Evolutionary conservation across 2,113 vertebrate species (phyloP).

Genomic region (Anarhynchus alexandrinus): DNA sequence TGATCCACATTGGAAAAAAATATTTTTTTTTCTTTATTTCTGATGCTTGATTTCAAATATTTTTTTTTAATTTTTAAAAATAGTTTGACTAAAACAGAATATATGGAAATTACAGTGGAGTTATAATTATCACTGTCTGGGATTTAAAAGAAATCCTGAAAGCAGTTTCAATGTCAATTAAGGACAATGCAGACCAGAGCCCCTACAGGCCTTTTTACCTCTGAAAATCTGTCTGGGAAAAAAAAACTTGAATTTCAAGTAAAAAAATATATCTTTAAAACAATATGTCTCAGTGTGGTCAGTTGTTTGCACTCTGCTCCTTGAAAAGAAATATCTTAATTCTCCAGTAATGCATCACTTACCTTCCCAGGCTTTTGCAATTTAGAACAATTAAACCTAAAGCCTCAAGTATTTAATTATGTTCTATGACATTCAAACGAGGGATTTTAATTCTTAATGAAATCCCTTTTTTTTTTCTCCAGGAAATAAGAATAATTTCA

Average conservation of each 20-base stretch:
- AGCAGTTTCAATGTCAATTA: not conserved
- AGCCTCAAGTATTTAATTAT: not conserved
- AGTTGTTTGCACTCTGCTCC: not conserved
- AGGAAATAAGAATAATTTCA: not conserved
- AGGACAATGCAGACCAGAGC: not conserved
- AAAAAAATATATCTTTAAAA: not conserved
- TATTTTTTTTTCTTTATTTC: not conserved
- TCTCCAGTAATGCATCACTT: not conserved
- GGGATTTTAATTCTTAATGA: not conserved
- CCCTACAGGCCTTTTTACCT: not conserved
- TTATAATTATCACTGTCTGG: not conserved
- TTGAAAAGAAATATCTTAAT: not conserved
- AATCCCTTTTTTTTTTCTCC: not conserved
- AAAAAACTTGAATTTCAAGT: not conserved
- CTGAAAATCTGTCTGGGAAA: not conserved
- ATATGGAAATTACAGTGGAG: not conserved
- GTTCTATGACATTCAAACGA: not conserved
- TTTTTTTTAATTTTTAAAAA: not conserved
- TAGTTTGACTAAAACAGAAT: not conserved
- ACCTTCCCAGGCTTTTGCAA: not conserved
- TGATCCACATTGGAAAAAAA: not conserved
- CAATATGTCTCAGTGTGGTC: not conserved
- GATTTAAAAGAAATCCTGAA: not conserved
- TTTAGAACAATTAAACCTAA: not conserved
- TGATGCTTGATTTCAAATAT: not conserved